Base-by-base conservation (phyloP, 2,797 vertebrate genomes). In the Sardinella longiceps region DNA sequence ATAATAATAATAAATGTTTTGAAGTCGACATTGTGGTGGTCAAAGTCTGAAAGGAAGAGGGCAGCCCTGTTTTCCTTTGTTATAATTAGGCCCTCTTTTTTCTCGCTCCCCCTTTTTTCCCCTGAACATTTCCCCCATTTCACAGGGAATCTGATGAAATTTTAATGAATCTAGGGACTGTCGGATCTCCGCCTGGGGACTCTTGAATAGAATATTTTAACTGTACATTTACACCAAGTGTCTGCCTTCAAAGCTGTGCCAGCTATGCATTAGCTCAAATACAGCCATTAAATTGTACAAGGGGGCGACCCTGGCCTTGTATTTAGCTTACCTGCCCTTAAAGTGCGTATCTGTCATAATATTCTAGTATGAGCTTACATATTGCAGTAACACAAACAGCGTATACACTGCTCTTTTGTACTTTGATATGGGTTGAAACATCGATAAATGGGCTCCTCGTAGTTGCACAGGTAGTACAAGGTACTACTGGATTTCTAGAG, bases 141-240 rank as follows among this genome's bases (percentile, higher is more conserved):
- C 97, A 95, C 96, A 96, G 96, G 97, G 97, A 97, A 98, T 94
- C 94, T 96, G 96, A 98, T 99, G 96, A 98, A 99, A 97, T 91
- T 97, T 99, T 98, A 97, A 99, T 99, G 97, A 98, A 97, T 96
- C 95, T 95, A 93, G 98, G 97, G 97, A 98, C 96, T 94, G 96
- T 96, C 95, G 94, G 96, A 96, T 96, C 97, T 95, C 96, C 94
- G 97, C 96, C 97, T 96, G 95, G 98, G 98, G 98, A 98, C 95
- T 85, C 50, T 89, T 92, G 95, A 95, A 95, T 95, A 95, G 98
- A 98, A 99, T 98, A 98, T 98, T 98, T 98, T 98, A 99, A 98
- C 98, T 98, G 97, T 98, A 98, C 97, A 96, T 97, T 98, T 97
- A 98, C 97, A 97, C 96, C 97, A 95, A 97, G 96, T 95, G 97